Conservation (phyloP, 2,797 vertebrate species). For the Lepus townsendii region DNA sequence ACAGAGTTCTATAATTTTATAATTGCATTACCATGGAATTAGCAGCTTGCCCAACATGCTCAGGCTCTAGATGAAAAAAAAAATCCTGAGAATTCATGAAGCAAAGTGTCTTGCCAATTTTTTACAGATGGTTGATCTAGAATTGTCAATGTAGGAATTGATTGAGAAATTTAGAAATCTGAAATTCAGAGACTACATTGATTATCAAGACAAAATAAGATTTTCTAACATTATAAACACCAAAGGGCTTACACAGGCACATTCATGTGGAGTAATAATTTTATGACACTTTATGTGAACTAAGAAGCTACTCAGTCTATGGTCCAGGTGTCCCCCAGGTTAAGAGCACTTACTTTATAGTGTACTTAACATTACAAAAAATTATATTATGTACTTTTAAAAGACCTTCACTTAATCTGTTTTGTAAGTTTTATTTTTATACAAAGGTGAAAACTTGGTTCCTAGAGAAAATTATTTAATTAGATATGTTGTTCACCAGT, state of each 20-base stretch:
- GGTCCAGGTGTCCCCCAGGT: too few species aligned
- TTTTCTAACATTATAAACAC: neutral
- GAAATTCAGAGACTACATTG: neutral
- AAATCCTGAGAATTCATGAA: neutral
- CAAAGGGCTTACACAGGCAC: neutral
- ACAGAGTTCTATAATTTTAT: slow-evolving; percentile 17
- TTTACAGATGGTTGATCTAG: neutral
- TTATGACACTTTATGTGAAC: neutral
- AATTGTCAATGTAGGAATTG: neutral
- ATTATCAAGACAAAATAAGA: neutral
- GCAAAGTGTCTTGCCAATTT: neutral
- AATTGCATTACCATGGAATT: neutral
- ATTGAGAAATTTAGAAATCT: slow-evolving; percentile 1
- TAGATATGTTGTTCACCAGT: neutral
- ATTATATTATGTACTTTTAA: neutral
- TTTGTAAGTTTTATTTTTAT: neutral
- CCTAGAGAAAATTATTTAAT: neutral
- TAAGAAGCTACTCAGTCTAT: neutral
- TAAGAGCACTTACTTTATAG: neutral
- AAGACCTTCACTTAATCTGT: neutral
- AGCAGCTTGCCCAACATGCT: neutral
- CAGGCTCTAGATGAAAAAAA: neutral
- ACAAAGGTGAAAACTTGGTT: neutral
- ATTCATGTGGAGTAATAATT: neutral
- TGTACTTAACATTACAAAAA: neutral